phyloP scores from a whole-genome alignment of 2,888 invertebrate species.

The Agonopterix subpropinquella region DNA sequence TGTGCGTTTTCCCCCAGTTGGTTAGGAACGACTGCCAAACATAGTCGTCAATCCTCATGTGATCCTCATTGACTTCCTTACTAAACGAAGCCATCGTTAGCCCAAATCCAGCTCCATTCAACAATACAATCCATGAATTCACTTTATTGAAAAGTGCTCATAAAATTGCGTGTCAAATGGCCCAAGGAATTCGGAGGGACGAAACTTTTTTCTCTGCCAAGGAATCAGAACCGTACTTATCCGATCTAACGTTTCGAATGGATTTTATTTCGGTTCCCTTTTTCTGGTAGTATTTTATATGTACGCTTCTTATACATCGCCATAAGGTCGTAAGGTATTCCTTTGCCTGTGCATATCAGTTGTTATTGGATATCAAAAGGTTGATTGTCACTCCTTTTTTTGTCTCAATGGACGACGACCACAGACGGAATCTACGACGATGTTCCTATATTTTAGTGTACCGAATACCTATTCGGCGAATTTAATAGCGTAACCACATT shows the following conservation, averaged over 20 bases:
- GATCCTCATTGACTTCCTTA: too few species aligned
- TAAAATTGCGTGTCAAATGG: constrained; percentile 54
- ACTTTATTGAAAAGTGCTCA: constrained; percentile 50
- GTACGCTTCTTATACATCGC: constrained; percentile 12
- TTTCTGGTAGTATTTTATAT: constrained; percentile 17
- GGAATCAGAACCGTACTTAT: constrained; percentile 36
- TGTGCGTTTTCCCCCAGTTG: too few species aligned
- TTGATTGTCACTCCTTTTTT: too few species aligned
- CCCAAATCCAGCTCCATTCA: constrained; percentile 19
- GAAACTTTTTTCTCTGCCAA: constrained; percentile 21
- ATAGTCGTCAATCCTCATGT: too few species aligned
- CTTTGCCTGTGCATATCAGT: background rate
- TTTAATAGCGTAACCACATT: too few species aligned
- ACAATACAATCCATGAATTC: constrained; percentile 40
- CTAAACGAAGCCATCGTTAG: background rate
- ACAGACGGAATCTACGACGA: too few species aligned
- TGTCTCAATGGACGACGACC: too few species aligned
- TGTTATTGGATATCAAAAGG: background rate
- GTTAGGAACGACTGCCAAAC: too few species aligned
- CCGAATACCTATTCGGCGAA: too few species aligned
- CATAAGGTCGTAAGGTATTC: constrained; percentile 1
- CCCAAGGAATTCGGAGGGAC: constrained; percentile 34
- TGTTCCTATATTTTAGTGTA: too few species aligned
- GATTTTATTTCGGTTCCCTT: constrained; percentile 25
- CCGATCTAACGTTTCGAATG: constrained; percentile 28